Evolutionary conservation across 2,888 invertebrate genomes (phyloP), one percentile per base, ranked within the genome.

Genomic region (Heterodera filipjevi): DNA sequence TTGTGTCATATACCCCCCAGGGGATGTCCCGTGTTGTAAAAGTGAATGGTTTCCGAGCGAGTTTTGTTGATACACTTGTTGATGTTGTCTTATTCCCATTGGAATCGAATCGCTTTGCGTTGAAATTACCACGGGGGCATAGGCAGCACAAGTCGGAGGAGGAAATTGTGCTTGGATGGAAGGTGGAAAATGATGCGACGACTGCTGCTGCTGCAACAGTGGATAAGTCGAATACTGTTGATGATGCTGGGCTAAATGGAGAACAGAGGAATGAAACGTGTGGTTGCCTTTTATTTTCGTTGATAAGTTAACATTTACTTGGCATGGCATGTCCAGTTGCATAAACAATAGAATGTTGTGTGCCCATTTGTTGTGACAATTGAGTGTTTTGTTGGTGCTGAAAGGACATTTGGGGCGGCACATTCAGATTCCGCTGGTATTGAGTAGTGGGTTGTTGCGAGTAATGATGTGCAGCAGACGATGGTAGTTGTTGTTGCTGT

Each of bases 121-220:
- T 2, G 76, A 44, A 64, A 68, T 46, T 66, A 39, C 76, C 30
- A 46, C 44, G 35, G 49, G 76, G 44, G 59, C n/a, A 33, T 44
- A 66, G 44, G 66, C 46, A n/a, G 14, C 39, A n/a, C 77, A 59
- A 16, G 77, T 30, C n/a, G 46, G 64, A 35, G 39, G 77, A n/a
- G 53, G 78, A 19, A 27, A 77, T 39, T 77, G 77, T 3, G 46
- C 46, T 53, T 71, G 77, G 39, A 27, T 30, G 33, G 68, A 3
- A 30, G 22, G 33, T 32, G 1, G 68, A 16, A 70, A 70, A 32
- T 70, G 70, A 14, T n/a, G 30, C 32, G 33, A 12, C 22, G 6
- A 16, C 22, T 30, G 70, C n/a, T 33, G 70, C 22, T 33, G 70
- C 8, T 22, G 39, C 22, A 70, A 27, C 33, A 68, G 14, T 27